Percentiles rank a stretch among this genome's conserved stretches.
These are phyloP conservation scores for Triplophysa tibetana DNA, from an alignment of 2,113 vertebrate species.

Conservation along the genomic window DNA sequence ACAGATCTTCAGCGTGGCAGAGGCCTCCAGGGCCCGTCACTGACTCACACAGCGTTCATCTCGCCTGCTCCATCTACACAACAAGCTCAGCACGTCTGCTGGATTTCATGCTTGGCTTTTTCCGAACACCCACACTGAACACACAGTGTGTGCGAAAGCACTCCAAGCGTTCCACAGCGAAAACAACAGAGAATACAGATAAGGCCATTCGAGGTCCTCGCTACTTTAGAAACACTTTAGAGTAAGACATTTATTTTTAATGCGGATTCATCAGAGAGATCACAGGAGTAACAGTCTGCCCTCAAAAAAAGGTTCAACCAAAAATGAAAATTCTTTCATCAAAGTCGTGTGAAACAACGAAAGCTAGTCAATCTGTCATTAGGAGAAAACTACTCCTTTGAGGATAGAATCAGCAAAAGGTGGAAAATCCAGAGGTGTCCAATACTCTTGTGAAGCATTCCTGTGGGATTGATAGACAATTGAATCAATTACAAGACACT, in stretches of 20 bases:
- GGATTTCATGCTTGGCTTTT: conserved; percentile 25
- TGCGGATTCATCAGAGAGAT: not conserved
- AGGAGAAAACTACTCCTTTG: not conserved
- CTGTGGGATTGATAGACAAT: not conserved
- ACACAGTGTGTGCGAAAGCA: conserved; percentile 17
- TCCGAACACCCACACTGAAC: conserved; percentile 4
- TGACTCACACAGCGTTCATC: conserved; percentile 11
- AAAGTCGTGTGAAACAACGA: no score
- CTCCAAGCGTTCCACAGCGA: conserved; percentile 1
- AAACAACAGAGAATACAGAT: conserved; percentile 2
- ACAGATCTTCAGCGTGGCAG: conserved; percentile 42
- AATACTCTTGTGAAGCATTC: not conserved
- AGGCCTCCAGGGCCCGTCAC: conserved; percentile 19
- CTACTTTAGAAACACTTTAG: conserved; percentile 6
- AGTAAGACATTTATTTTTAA: not conserved
- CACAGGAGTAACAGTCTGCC: no score
- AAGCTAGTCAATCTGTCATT: no score
- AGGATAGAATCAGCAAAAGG: not conserved
- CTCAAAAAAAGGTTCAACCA: no score
- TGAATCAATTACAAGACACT: not conserved
- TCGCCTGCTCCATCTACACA: conserved; percentile 19
- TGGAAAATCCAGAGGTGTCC: no score
- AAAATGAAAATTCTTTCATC: no score
- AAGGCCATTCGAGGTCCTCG: not conserved
- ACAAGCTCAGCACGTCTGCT: conserved; percentile 22